Conservation (phyloP, 2,797 vertebrate species). For the Sebastes nivosus region DNA sequence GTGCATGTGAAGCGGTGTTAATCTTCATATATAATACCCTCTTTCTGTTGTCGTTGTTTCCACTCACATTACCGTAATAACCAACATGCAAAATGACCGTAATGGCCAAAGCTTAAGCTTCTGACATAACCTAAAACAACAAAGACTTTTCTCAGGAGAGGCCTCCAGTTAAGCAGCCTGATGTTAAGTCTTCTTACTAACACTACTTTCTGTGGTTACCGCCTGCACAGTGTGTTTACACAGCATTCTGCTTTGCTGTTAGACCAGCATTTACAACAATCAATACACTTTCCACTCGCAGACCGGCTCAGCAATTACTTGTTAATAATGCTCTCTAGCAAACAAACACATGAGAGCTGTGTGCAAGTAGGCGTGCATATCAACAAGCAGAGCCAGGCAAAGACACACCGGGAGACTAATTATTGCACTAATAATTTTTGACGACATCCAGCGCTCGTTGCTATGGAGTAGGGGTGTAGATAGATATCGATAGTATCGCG, state of each 20-base stretch:
- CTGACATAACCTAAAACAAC: constrained; percentile 27
- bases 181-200: constrained; percentile 23
- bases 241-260: constrained; percentile 34
- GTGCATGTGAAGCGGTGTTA: constrained; percentile 21
- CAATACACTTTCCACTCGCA: constrained; percentile 48
- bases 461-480: not conserved
- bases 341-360: constrained; percentile 27
- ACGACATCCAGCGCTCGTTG: not conserved
- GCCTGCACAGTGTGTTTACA: constrained; percentile 42
- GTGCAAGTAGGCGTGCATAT: not conserved
- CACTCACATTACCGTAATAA: constrained; percentile 3
- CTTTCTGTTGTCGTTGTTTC: constrained; percentile 12
- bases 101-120: constrained; percentile 20
- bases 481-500: not conserved
- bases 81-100: constrained; percentile 6
- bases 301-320: constrained; percentile 50
- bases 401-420: not conserved
- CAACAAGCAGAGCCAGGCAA: not conserved
- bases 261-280: constrained; percentile 45
- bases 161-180: not conserved
- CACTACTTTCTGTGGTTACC: constrained; percentile 27
- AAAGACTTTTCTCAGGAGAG: not conserved
- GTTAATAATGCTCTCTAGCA: constrained; percentile 26
- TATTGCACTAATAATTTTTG: not conserved
- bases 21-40: constrained; percentile 28